Evolutionary conservation across 37 sponge, comb jelly and placozoan species (phyloP).

Genomic region (Petrosia ficiformis): DNA sequence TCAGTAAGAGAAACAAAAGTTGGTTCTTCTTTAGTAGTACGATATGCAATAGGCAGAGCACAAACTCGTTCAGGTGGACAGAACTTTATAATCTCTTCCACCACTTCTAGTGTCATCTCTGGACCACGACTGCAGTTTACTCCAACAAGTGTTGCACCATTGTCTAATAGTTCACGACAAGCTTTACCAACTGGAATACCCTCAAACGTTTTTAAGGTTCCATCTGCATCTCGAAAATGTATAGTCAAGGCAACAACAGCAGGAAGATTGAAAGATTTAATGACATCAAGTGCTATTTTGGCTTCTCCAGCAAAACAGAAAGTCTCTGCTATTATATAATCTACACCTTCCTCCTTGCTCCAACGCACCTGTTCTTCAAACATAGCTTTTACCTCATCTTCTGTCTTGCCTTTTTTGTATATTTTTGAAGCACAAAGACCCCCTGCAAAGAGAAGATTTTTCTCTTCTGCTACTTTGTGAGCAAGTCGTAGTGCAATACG

Average conservation of each 20-base stretch:
- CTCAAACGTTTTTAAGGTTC: constrained; percentile 9
- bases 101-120: constrained; percentile 36
- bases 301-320: constrained; percentile 29
- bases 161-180: constrained; percentile 26
- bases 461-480: constrained; percentile 46
- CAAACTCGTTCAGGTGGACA: constrained; percentile 47
- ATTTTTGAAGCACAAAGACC: constrained; percentile 44
- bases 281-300: constrained; percentile 49
- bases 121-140: constrained; percentile 51
- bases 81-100: constrained; percentile 37
- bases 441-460: constrained; percentile 49
- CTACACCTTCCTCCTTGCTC: constrained; percentile 63
- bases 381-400: constrained; percentile 39
- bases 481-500: constrained; percentile 49
- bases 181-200: constrained; percentile 40
- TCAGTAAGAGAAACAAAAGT: constrained; percentile 29
- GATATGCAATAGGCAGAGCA: constrained; percentile 59
- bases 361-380: constrained; percentile 52
- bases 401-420: constrained; percentile 12
- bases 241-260: constrained; percentile 22
- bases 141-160: constrained; percentile 50
- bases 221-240: not conserved
- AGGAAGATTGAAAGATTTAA: constrained; percentile 43
- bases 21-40: constrained; percentile 53
- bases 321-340: constrained; percentile 60